Evolutionary conservation across 2,888 invertebrate genomes (phyloP), one percentile per base, ranked within the genome.

Genomic region (Drosophila meridionalis): DNA sequence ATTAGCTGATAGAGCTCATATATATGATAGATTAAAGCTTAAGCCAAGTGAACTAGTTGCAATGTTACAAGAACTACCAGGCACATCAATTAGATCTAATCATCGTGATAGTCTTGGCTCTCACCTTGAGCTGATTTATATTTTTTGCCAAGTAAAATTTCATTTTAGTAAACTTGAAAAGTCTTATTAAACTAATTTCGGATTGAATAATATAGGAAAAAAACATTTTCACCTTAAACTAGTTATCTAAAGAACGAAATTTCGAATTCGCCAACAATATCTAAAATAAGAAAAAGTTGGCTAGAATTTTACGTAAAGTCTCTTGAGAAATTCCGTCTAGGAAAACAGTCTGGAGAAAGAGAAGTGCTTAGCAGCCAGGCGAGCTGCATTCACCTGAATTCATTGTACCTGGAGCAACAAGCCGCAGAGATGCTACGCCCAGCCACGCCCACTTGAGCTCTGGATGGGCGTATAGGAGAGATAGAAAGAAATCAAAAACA

Each of bases 401-500:
- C 57, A 7, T 9, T 52, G 68, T 48, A 64, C 34, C 50, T 52
- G 56, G 34, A 62, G 50, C 43, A 50, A 20, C 47, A 30, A 40
- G 58, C 58, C 58, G 58, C 58, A 58, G 28, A 28, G 28, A 14
- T 34, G 1, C 26, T 26, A 11, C 36, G 40, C 55, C 55, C 55
- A 28, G 0, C 14, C 57, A 34, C 57, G 4, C 50, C 52, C 61
- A 47, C 42, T 48, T 47, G 47, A 56, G 58, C 11, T 28, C 4
- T 26, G 30, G 28, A 14, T 56, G 58, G 45, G 57, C 34, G 57
- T 34, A 45, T 30, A n/a, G 28, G 26, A 28, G 47, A 67, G 60
- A 50, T 60, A 36, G 45, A 59, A 61, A 36, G 55, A 65, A 70
- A 66, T 68, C 61, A 58, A 67, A 78, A 78, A 73, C 73, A 61